Evolutionary conservation across 2,888 invertebrate genomes (phyloP), one percentile per base, ranked within the genome.

Genomic region (Ptychoptera albimana): DNA sequence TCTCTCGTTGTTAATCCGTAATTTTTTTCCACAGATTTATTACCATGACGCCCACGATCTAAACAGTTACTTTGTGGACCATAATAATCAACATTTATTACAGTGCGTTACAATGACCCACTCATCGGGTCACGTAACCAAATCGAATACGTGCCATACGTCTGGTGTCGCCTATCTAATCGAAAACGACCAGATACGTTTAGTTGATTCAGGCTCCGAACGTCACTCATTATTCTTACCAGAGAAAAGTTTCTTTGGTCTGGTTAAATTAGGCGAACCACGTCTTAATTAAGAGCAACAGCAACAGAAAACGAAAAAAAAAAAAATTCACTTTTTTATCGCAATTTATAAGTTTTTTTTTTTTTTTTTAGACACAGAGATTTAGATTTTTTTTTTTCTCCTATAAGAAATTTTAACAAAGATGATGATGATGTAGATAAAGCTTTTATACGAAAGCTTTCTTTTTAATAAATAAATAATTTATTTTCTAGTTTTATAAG

Each of bases 161-260:
- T 74, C 74, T 6, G 69, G 74, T 2, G 72, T 74, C 6, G 63
- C 73, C 36, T 71, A 72, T 60, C 62, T 79, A 1, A 64, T 64
- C 39, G 68, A 69, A 37, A 75, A 74, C 6, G 82, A 82, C 57
- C 67, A 61, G 36, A 60, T 83, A 4, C 70, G 72, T 1, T 62
- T 82, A 4, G 70, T 72, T 47, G 82, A 82, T 54, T 70, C 80
- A 1, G 75, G 75, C 8, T 71, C 74, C 2, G 72, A 74, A 39
- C 63, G 79, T 42, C 78, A 75, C 57, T 77, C 79, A 0, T 63
- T 82, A 39, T 79, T 82, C 67, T 74, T 79, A 54, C 71, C 73
- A 1, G 79, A 78, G 49, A 82, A 81, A 59, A 82, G 81, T 50
- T 83, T 82, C 64, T 80, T 82, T 50, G 82, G 82, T 9, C 67